Evolutionary conservation across 2,797 vertebrate genomes (phyloP).

Genomic region (Petrocephalus sullivani): DNA sequence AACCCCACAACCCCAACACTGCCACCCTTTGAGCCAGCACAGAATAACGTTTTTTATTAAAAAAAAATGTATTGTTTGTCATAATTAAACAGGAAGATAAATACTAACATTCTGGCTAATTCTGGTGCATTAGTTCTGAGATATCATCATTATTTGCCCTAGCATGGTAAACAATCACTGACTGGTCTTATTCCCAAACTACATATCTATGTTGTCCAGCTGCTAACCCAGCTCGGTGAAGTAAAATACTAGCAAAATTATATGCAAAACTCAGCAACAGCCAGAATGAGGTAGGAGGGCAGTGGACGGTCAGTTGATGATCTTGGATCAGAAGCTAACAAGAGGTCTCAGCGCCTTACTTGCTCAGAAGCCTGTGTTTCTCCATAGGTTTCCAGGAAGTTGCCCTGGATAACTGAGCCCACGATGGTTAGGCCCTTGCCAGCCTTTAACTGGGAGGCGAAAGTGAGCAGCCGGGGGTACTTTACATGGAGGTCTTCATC

Average conservation of each 20-base stretch:
- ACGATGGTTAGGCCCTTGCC: slow-evolving; percentile 96
- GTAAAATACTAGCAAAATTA: neutral
- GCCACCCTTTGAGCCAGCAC: neutral
- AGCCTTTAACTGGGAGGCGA: slow-evolving; percentile 93
- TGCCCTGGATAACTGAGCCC: slow-evolving; percentile 88
- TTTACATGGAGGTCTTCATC: slow-evolving; percentile 96
- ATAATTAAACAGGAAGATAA: neutral
- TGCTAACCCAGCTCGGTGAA: neutral
- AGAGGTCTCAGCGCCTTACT: slow-evolving; percentile 50
- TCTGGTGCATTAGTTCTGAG: neutral
- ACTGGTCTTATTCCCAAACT: neutral
- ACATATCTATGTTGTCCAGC: neutral
- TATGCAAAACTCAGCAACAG: neutral
- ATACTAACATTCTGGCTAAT: neutral
- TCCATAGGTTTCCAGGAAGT: slow-evolving; percentile 89
- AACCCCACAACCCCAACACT: neutral
- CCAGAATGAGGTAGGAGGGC: neutral
- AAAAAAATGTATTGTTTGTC: too few relatives aligned
- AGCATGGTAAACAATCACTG: neutral
- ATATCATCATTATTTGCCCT: neutral
- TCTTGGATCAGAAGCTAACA: neutral
- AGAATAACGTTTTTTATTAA: neutral
- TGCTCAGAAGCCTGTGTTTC: slow-evolving; percentile 95
- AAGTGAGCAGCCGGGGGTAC: slow-evolving; percentile 89
- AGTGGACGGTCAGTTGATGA: neutral